Conservation (phyloP, 2,797 vertebrate species). For the Acanthopagrus latus region DNA sequence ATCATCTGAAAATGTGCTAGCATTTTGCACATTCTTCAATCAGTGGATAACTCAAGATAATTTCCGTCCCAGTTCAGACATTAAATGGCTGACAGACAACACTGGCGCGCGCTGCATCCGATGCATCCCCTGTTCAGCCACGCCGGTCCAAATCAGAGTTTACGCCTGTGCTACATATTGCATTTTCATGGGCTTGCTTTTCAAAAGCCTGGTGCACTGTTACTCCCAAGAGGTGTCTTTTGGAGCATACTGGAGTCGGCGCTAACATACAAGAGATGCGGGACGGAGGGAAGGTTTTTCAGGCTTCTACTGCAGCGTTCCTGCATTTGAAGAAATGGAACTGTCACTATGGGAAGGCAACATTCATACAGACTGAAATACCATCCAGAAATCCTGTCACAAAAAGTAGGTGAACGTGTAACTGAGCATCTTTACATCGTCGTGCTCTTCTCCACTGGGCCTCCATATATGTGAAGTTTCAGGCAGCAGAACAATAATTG, state of each 20-base stretch:
- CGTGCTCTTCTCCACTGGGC: constrained; percentile 8
- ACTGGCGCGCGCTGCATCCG: constrained; percentile 14
- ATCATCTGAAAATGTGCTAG: constrained; percentile 52
- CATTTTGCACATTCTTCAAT: constrained; percentile 58
- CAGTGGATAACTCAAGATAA: constrained; percentile 42
- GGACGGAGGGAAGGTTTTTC: neutral
- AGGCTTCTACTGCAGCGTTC: neutral
- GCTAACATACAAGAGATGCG: constrained; percentile 17
- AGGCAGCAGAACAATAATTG: constrained; percentile 30
- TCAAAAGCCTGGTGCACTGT: constrained; percentile 6
- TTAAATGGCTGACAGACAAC: constrained; percentile 47
- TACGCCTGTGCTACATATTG: neutral
- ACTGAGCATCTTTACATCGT: neutral
- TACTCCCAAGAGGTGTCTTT: neutral
- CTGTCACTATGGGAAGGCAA: neutral
- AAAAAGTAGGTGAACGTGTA: neutral
- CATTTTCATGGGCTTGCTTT: constrained; percentile 10
- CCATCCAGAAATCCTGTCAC: neutral
- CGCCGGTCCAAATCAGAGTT: neutral
- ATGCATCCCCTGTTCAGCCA: too few species aligned
- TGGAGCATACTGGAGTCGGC: constrained; percentile 3
- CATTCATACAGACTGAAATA: neutral
- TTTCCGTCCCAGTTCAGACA: constrained; percentile 35
- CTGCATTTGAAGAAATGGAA: constrained; percentile 3
- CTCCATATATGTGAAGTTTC: constrained; percentile 11